phyloP scores from a whole-genome alignment of 2,888 invertebrate species.

The Uropetala carovei region DNA sequence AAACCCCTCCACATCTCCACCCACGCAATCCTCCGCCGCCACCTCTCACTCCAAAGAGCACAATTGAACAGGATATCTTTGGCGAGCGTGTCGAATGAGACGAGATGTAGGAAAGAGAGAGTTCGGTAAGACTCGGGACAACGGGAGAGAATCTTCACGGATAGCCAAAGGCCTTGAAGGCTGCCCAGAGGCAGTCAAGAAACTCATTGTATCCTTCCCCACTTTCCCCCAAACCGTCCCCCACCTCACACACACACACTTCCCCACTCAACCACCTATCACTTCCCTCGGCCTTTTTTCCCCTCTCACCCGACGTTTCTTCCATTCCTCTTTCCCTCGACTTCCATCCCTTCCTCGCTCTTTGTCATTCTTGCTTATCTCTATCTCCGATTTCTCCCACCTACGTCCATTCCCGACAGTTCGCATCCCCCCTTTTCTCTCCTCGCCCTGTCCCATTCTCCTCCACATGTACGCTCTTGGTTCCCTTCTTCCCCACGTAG shows the following conservation, averaged over 20 bases:
- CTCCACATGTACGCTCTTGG: background rate
- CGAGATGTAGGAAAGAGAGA: background rate
- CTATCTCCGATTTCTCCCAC: background rate
- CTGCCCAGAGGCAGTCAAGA: constrained; percentile 46
- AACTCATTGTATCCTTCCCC: constrained; percentile 25
- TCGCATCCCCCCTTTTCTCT: background rate
- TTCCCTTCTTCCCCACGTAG: background rate
- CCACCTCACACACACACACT: background rate
- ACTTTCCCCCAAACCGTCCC: background rate
- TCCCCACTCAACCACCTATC: background rate
- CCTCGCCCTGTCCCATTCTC: background rate
- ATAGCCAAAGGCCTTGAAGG: constrained; percentile 42
- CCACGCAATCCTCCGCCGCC: background rate
- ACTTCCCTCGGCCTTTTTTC: background rate
- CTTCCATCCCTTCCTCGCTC: background rate
- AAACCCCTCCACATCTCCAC: background rate
- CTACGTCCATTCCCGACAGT: background rate
- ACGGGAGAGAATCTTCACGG: constrained; percentile 25
- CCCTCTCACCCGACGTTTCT: background rate
- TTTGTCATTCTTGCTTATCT: background rate
- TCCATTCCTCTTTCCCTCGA: background rate
- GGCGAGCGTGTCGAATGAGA: constrained; percentile 49
- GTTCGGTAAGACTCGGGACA: background rate
- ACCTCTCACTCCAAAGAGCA: background rate
- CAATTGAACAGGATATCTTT: constrained; percentile 54